Evolutionary conservation across 2,797 vertebrate genomes (phyloP).

Genomic region (Enteromius treurensis): DNA sequence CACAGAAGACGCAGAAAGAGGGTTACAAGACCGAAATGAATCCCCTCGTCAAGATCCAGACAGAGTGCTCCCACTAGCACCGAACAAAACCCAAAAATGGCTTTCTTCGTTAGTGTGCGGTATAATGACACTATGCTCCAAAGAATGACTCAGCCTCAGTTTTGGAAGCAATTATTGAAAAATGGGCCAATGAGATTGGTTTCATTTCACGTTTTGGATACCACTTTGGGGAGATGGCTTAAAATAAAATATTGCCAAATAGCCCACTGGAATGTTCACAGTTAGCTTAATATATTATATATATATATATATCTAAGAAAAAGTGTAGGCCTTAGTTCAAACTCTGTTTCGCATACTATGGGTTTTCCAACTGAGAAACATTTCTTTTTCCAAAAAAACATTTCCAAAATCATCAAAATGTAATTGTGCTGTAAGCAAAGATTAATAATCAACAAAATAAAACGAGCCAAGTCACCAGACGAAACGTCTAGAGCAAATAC

Average conservation of each 20-base stretch:
- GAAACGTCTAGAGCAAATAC: constrained; percentile 23
- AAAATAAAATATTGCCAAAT: constrained; percentile 34
- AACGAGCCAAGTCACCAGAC: constrained; percentile 43
- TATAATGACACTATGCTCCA: constrained; percentile 40
- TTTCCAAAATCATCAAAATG: constrained; percentile 36
- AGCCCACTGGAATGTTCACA: background rate
- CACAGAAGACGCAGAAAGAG: constrained; percentile 8
- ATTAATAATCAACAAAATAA: constrained; percentile 46
- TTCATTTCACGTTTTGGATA: constrained; percentile 37
- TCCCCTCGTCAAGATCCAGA: constrained; percentile 30
- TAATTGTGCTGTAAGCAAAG: constrained; percentile 44
- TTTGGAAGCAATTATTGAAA: constrained; percentile 46
- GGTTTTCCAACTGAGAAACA: background rate
- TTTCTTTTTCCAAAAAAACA: constrained; percentile 22
- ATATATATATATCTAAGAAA: background rate
- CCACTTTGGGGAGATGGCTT: constrained; percentile 25
- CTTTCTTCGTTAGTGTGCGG: constrained; percentile 28
- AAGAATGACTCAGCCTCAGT: constrained; percentile 46
- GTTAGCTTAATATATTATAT: background rate
- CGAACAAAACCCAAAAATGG: constrained; percentile 34
- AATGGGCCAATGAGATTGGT: constrained; percentile 46
- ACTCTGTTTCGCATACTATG: background rate
- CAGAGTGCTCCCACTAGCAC: constrained; percentile 32
- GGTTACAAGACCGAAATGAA: constrained; percentile 15
- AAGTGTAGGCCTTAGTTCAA: constrained; percentile 3